A percentile compares a stretch with the other conserved stretches of the same genome.
Evolutionary conservation across 2,113 vertebrate species (phyloP).

Genomic region (Epinephelus fuscoguttatus): DNA sequence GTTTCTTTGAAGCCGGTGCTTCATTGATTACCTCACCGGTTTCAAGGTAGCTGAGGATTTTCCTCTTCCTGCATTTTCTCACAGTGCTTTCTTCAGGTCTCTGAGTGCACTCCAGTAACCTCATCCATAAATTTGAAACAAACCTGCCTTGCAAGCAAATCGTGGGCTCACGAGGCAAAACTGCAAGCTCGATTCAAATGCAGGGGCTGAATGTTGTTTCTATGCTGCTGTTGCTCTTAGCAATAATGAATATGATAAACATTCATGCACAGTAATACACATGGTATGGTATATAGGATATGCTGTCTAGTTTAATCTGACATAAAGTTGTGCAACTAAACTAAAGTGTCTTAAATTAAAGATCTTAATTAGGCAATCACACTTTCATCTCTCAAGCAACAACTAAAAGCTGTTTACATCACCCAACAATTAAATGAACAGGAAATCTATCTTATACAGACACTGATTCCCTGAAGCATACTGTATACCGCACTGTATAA

Average conservation of each 20-base stretch:
- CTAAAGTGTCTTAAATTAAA: not conserved
- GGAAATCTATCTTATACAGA: not conserved
- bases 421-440: not conserved
- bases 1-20: constrained; percentile 38
- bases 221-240: constrained; percentile 30
- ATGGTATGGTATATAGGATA: not conserved
- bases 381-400: not conserved
- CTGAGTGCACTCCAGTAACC: constrained; percentile 48
- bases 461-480: not conserved
- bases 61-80: constrained; percentile 49
- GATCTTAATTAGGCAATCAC: not conserved
- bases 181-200: constrained; percentile 39
- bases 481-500: not conserved
- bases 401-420: not conserved
- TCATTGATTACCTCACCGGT: constrained; percentile 57
- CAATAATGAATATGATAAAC: constrained; percentile 30
- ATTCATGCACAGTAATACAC: not conserved
- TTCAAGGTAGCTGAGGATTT: constrained; percentile 58
- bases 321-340: not conserved
- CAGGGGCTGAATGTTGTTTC: constrained; percentile 13
- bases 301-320: not conserved
- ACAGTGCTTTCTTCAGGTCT: constrained; percentile 25
- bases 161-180: constrained; percentile 15
- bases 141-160: constrained; percentile 64
- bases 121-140: constrained; percentile 64